phyloP scores from a whole-genome alignment of 2,113 vertebrate genomes.

The Chloroceryle aenea region DNA sequence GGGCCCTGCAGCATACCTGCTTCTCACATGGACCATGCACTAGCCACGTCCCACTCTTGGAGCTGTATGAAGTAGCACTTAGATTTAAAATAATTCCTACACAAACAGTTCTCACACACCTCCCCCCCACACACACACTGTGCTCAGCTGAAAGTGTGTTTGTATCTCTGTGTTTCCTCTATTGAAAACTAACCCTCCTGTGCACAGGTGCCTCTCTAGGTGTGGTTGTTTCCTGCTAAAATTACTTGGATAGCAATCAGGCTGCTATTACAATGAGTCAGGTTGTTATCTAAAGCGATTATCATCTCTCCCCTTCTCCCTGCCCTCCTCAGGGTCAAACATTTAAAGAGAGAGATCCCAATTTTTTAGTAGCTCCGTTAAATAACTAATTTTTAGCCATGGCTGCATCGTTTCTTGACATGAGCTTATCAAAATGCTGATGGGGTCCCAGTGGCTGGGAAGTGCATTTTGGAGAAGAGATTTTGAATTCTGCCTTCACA shows the following conservation, averaged over 20 bases:
- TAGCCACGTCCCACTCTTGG: neutral
- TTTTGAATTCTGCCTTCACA: neutral
- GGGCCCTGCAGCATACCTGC: neutral
- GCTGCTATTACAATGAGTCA: conserved; percentile 34
- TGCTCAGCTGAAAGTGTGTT: neutral
- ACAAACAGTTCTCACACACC: too few relatives aligned
- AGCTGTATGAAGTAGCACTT: neutral
- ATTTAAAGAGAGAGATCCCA: conserved; percentile 11
- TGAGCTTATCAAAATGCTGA: neutral
- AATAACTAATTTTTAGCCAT: neutral
- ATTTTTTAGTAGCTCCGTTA: neutral
- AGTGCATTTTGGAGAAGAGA: neutral
- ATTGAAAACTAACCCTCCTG: neutral
- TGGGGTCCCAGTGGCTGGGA: neutral
- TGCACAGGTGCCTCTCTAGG: neutral
- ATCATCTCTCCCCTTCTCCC: neutral
- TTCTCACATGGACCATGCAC: neutral
- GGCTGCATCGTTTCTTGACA: neutral
- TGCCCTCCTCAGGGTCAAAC: neutral
- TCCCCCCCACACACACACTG: too few relatives aligned
- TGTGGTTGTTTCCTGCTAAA: conserved; percentile 13
- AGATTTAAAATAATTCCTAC: neutral
- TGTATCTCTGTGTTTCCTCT: neutral
- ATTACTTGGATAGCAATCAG: neutral
- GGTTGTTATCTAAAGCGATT: conserved; percentile 37